Evolutionary conservation across 2,797 vertebrate genomes (phyloP).

Genomic region (Diceros bicornis): DNA sequence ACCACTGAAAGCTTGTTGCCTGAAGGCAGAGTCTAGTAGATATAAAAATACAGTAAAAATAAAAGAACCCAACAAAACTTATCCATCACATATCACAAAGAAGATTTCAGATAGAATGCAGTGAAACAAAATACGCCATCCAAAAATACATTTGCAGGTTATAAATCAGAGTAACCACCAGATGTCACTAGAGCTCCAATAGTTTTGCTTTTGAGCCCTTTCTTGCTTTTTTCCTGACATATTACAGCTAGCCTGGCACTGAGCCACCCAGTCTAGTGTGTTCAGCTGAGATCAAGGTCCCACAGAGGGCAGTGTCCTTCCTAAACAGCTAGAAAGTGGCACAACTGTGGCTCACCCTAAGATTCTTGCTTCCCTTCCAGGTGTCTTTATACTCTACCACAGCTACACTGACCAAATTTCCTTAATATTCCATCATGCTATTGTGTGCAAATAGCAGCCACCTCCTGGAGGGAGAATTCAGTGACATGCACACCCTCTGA

Average conservation of each 20-base stretch:
- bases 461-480: neutral
- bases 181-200: conserved; percentile 87
- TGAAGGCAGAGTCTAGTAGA: neutral
- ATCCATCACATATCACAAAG: neutral
- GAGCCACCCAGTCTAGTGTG: neutral
- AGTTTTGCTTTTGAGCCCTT: neutral
- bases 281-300: neutral
- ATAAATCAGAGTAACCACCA: conserved; percentile 84
- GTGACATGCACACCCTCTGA: rapidly evolving
- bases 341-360: neutral
- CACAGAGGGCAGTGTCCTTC: neutral
- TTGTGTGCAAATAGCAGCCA: neutral
- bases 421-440: neutral
- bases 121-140: neutral
- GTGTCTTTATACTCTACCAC: neutral
- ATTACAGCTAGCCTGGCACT: neutral
- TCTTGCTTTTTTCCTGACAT: neutral
- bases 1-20: neutral
- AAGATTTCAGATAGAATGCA: neutral
- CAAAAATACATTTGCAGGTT: neutral
- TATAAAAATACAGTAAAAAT: neutral
- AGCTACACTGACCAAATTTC: neutral
- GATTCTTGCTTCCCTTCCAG: neutral
- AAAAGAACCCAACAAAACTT: neutral
- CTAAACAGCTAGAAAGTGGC: neutral